phyloP scores from a whole-genome alignment of 1,140 invertebrate species.

The Zaprionus africanus region DNA sequence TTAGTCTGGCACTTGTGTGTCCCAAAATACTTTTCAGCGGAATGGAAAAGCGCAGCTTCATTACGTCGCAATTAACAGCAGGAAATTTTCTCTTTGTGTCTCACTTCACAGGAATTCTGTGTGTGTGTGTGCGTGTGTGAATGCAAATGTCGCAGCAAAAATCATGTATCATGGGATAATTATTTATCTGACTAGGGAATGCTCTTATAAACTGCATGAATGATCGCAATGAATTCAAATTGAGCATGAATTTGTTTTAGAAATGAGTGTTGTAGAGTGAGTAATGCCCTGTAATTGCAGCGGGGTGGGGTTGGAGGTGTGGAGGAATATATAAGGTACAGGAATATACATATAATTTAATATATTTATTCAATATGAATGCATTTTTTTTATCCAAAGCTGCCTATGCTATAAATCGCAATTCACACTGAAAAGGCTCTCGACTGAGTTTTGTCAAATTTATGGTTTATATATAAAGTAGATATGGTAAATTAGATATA shows the following conservation, averaged over 20 bases:
- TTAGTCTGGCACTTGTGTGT: conserved; percentile 24
- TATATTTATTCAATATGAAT: neutral
- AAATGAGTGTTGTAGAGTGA: neutral
- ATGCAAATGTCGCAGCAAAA: conserved; percentile 25
- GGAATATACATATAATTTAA: neutral
- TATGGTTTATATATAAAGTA: neutral
- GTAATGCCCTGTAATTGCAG: neutral
- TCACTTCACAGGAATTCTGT: conserved; percentile 37
- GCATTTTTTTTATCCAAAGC: neutral
- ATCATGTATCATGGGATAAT: neutral
- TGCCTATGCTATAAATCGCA: neutral
- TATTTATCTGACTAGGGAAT: neutral
- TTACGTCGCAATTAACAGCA: conserved; percentile 56
- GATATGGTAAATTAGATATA: neutral
- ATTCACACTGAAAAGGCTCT: neutral
- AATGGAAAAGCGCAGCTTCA: neutral
- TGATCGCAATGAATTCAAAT: neutral
- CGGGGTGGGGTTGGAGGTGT: too few species aligned
- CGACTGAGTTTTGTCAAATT: neutral
- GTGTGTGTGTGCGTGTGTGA: neutral
- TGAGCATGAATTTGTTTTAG: neutral
- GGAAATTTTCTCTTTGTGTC: conserved; percentile 52
- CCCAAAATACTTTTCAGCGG: conserved; percentile 37
- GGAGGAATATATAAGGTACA: too few species aligned
- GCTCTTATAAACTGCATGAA: neutral